Base-by-base conservation (phyloP, 2,113 vertebrate genomes). In the Sterrhoptilus dennistouni region DNA sequence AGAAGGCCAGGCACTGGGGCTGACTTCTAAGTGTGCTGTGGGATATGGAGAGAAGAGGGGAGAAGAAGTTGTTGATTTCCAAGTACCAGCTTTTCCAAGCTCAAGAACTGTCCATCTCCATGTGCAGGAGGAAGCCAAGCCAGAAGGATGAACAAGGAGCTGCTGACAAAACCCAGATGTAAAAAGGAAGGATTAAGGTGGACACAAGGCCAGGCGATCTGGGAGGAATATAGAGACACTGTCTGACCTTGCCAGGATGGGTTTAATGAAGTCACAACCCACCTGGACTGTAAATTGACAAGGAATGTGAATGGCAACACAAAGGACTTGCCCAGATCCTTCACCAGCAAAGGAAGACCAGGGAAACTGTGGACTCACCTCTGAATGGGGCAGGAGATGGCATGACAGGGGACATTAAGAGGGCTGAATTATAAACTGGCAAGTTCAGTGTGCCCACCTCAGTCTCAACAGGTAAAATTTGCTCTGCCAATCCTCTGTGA, bases 231-330 rank as follows among this genome's bases (percentile, higher is more conserved):
- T 12, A 38, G 40, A 33, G 8, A 31, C 27, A 31, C 27, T 27
- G 15, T 38, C 45, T 70, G 28, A 36, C 45, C 28, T 52, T 70
- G 12, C 7, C 4, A 10, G 45, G 18, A 44, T 64, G 24, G 6
- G 5, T 71, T 87, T 76, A 56, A 29, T 11, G 59, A 83, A 76
- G 11, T 20, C 8, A 87, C 69, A 83, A 13, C 9, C 5, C 76
- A 27, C 5, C 20, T 35, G 28, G 33, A 25, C 21, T 70, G 44
- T 22, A 87, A 65, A 25, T 33, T 80, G 45, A 40, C 25, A 38
- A 44, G 12, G 12, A 59, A 47, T 0, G 0, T 22, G 21, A 65
- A 36, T 11, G 42, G 6, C 36, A 53, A 44, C 7, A 52, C 9
- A 8, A 66, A 71, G 27, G 6, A 14, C 13, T 72, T 5, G 18